Base-by-base conservation (phyloP, 2,888 invertebrate species). In the Hololepta plana region DNA sequence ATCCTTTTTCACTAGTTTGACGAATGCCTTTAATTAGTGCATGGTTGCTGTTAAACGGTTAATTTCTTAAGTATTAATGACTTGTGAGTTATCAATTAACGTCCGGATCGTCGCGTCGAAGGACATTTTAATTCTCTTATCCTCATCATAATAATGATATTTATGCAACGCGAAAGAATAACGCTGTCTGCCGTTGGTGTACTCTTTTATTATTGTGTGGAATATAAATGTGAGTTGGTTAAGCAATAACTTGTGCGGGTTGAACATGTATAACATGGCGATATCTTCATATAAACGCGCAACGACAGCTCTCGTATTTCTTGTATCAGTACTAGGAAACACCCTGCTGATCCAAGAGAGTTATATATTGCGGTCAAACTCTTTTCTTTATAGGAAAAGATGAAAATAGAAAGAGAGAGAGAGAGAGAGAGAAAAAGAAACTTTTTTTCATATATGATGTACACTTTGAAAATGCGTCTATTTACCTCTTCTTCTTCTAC, bases 301-400 rank as follows among this genome's bases (percentile, higher is more conserved):
- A 43, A 34, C 42, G 49, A 51, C 50, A 49, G 48, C 44, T 47
- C 50, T 51, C 53, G 53, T 53, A 52, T 48, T 51, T 53, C 51
- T 53, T 51, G 49, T 49, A 49, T 51, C 49, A 46, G 49, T 50
- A 49, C 49, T 46, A 43, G 49, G 53, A 52, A 51, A 49, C 51
- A 49, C 51, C 53, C 52, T 49, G 53, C 51, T 51, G 50, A 35
- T 45, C 38, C 30, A 38, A 39, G 33, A n/a, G 51, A 47, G 49
- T 52, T 51, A 52, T 52, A 52, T 51, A 51, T 49, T 40, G 46
- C 48, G 44, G 41, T 43, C 46, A 44, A 39, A 35, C 41, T 38
- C 42, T 47, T n/a, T n/a, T n/a, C n/a, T n/a, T n/a, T n/a, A n/a
- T n/a, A n/a, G n/a, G n/a, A n/a, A n/a, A n/a, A n/a, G n/a, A n/a